Percentiles rank a stretch among this genome's conserved stretches.
phyloP scores from a whole-genome alignment of 1,140 invertebrate genomes.

The Cydia strobilella region DNA sequence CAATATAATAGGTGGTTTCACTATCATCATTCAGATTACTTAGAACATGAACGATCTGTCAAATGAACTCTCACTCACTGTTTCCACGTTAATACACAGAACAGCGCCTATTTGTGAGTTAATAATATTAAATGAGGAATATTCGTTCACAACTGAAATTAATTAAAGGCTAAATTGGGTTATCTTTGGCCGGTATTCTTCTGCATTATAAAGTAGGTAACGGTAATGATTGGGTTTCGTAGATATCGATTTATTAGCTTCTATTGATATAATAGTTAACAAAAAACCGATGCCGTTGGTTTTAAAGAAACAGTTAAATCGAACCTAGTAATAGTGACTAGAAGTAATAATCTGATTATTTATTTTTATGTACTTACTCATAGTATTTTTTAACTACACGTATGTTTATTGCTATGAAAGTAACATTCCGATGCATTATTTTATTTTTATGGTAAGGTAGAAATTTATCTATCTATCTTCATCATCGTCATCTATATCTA shows the following conservation, averaged over 20 bases:
- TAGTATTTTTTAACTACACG: not conserved
- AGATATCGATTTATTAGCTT: not conserved
- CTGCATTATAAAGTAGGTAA: not conserved
- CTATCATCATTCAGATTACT: constrained; percentile 5
- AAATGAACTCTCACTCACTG: not conserved
- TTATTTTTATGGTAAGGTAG: not conserved
- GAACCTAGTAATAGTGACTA: not conserved
- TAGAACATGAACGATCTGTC: not conserved
- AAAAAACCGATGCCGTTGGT: not conserved
- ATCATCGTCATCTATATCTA: too few relatives aligned
- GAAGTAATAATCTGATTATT: constrained; percentile 7
- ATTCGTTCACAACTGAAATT: not conserved
- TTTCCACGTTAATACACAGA: not conserved
- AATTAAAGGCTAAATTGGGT: not conserved
- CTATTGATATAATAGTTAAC: not conserved
- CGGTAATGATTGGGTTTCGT: not conserved
- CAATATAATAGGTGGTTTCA: constrained; percentile 41
- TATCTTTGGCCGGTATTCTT: not conserved
- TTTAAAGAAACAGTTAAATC: not conserved
- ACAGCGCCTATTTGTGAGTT: too few relatives aligned
- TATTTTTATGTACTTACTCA: not conserved
- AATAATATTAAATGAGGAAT: not conserved
- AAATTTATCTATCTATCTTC: too few relatives aligned
- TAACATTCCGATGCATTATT: not conserved
- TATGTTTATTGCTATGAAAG: not conserved